A percentile compares a stretch with the other conserved stretches of the same genome.
phyloP scores from a whole-genome alignment of 2,888 invertebrate species.

The Melinaea marsaeus region DNA sequence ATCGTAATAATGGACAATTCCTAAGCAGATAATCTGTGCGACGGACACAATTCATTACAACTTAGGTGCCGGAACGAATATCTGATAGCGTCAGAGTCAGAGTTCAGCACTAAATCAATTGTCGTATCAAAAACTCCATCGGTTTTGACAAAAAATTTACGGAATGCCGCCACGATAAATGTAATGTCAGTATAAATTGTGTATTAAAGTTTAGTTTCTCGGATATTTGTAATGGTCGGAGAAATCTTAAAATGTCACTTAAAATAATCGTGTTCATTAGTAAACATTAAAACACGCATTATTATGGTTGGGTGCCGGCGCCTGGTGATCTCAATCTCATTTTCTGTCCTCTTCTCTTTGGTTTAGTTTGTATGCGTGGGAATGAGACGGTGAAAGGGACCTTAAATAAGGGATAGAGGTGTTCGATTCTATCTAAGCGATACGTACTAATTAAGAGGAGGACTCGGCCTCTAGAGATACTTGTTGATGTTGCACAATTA shows the following conservation, averaged over 20 bases:
- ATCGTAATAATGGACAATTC: conserved; percentile 14
- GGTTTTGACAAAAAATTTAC: conserved; percentile 24
- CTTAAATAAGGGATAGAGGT: conserved; percentile 62
- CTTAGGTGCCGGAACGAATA: conserved; percentile 33
- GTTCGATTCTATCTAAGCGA: conserved; percentile 67
- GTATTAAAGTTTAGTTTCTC: conserved; percentile 22
- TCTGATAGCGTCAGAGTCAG: conserved; percentile 42
- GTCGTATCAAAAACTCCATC: conserved; percentile 30
- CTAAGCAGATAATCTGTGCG: conserved; percentile 18
- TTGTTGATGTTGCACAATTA: conserved; percentile 56
- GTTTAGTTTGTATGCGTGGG: conserved; percentile 31
- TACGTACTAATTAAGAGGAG: conserved; percentile 72
- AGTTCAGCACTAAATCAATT: conserved; percentile 43
- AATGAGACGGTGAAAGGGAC: conserved; percentile 36
- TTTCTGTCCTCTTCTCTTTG: conserved; percentile 46
- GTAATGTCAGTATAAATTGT: conserved; percentile 11
- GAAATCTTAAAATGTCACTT: conserved; percentile 75
- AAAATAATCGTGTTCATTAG: conserved; percentile 77
- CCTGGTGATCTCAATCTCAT: conserved; percentile 64
- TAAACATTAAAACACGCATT: conserved; percentile 76
- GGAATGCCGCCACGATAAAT: conserved; percentile 23
- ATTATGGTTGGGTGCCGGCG: conserved; percentile 72
- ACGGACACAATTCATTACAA: conserved; percentile 16
- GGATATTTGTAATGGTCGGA: conserved; percentile 51
- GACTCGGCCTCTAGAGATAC: conserved; percentile 39